A percentile compares a stretch with the other conserved stretches of the same genome.
phyloP scores from a whole-genome alignment of 2,113 vertebrate genomes.

The Potamarius usumacintae region DNA sequence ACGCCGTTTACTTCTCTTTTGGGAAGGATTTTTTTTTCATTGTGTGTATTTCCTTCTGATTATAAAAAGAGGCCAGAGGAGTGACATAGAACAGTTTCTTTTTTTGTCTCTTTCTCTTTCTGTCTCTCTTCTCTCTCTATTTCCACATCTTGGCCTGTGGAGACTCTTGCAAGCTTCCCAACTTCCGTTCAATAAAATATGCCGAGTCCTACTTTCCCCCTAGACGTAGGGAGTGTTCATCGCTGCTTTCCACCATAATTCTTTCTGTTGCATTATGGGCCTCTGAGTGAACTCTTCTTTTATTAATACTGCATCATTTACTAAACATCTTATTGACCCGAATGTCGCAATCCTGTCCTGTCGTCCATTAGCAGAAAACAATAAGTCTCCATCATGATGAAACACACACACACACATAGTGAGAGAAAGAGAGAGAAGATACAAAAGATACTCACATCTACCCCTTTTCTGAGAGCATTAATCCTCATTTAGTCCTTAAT shows the following conservation, averaged over 20 bases:
- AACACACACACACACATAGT: neutral
- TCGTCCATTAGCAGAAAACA: slow-evolving; percentile 44
- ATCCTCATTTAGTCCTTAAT: slow-evolving; percentile 30
- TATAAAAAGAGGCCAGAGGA: slow-evolving; percentile 19
- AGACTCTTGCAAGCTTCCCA: slow-evolving; percentile 34
- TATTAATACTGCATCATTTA: slow-evolving; percentile 53
- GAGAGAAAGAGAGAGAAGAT: neutral
- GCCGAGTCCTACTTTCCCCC: slow-evolving; percentile 47
- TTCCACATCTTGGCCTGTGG: slow-evolving; percentile 67
- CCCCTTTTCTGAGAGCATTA: slow-evolving; percentile 27
- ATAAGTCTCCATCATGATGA: slow-evolving; percentile 35
- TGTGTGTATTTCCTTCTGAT: neutral
- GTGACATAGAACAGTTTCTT: slow-evolving; percentile 18
- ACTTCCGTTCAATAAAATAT: slow-evolving; percentile 49
- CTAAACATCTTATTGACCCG: slow-evolving; percentile 44
- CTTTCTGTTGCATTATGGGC: slow-evolving; percentile 72
- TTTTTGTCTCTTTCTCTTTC: slow-evolving; percentile 56
- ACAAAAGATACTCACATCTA: neutral
- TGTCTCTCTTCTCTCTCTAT: slow-evolving; percentile 70
- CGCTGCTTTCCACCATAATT: slow-evolving; percentile 28
- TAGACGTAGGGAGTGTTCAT: slow-evolving; percentile 40
- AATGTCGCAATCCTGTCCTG: slow-evolving; percentile 35
- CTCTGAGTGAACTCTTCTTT: slow-evolving; percentile 48
- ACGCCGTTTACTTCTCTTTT: neutral
- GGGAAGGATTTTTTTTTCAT: neutral